Evolutionary conservation across 2,113 vertebrate genomes (phyloP).

Genomic region (Morone saxatilis): DNA sequence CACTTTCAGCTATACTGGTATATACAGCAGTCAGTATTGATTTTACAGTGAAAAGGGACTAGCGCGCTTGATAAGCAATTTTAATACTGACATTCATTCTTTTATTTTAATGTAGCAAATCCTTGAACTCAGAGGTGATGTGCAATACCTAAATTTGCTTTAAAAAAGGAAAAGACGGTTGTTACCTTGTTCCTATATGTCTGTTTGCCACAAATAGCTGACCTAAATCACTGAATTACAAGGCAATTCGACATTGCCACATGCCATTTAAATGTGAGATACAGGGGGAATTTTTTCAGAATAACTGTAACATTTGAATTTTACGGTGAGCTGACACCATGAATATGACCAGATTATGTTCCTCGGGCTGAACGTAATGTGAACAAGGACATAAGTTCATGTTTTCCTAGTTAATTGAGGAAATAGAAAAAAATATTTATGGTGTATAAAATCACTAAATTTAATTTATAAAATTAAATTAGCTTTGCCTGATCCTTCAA

Average conservation of each 20-base stretch:
- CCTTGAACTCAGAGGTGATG: not conserved
- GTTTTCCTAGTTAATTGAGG: conserved; percentile 12
- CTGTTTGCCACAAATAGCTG: not conserved
- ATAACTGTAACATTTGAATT: conserved; percentile 39
- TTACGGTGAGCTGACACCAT: conserved; percentile 1
- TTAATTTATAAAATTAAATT: conserved; percentile 24
- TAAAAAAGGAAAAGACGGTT: not conserved
- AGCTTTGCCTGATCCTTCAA: conserved; percentile 22
- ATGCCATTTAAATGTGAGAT: not conserved
- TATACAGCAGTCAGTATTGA: not conserved
- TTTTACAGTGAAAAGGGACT: not conserved
- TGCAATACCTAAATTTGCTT: not conserved
- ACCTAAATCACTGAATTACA: conserved; percentile 13
- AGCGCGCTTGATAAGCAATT: not conserved
- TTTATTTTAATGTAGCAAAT: not conserved
- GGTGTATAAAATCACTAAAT: not conserved
- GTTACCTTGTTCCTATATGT: not conserved
- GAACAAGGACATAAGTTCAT: conserved; percentile 7
- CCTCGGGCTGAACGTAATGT: not conserved
- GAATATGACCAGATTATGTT: conserved; percentile 33
- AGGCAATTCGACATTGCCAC: not conserved
- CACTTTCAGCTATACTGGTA: not conserved
- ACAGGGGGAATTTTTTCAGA: conserved; percentile 10
- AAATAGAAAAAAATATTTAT: not conserved
- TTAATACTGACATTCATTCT: not conserved